phyloP scores from a whole-genome alignment of 2,797 vertebrate genomes.

The Craterocephalus amniculus region DNA sequence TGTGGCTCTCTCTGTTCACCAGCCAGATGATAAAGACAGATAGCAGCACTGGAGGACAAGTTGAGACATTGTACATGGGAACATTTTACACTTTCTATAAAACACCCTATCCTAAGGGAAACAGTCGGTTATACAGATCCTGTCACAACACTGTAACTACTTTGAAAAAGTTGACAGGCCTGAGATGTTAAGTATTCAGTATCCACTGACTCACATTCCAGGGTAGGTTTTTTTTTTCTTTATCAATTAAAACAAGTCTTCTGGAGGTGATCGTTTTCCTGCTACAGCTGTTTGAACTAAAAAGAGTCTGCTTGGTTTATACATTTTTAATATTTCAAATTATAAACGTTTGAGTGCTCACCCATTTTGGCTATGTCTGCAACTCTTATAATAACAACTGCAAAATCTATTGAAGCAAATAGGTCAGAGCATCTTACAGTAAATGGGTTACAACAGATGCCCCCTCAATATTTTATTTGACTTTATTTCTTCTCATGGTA shows the following conservation, averaged over 20 bases:
- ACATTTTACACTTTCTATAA: neutral
- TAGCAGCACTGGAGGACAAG: neutral
- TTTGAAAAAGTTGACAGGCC: neutral
- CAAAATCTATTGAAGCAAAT: neutral
- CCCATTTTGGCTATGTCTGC: neutral
- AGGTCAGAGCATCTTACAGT: neutral
- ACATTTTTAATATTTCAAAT: slow-evolving; percentile 48
- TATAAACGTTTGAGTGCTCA: slow-evolving; percentile 34
- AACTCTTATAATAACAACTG: neutral
- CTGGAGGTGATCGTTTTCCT: slow-evolving; percentile 7
- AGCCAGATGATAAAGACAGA: slow-evolving; percentile 31
- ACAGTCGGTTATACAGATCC: neutral
- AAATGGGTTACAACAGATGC: neutral
- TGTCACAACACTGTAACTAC: neutral
- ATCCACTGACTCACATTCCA: neutral
- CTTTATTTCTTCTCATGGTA: neutral
- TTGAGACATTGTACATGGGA: neutral
- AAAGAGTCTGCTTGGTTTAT: slow-evolving; percentile 27
- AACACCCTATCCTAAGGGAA: neutral
- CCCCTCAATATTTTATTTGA: neutral
- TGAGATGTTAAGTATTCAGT: neutral
- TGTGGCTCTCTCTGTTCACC: slow-evolving; percentile 29
- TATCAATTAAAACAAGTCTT: neutral
- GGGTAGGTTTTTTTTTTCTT: neutral
- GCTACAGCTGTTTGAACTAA: slow-evolving; percentile 5